Evolutionary conservation across 2,888 invertebrate species (phyloP), one percentile per base, ranked within the genome.

Genomic region (Capitulum mitella): DNA sequence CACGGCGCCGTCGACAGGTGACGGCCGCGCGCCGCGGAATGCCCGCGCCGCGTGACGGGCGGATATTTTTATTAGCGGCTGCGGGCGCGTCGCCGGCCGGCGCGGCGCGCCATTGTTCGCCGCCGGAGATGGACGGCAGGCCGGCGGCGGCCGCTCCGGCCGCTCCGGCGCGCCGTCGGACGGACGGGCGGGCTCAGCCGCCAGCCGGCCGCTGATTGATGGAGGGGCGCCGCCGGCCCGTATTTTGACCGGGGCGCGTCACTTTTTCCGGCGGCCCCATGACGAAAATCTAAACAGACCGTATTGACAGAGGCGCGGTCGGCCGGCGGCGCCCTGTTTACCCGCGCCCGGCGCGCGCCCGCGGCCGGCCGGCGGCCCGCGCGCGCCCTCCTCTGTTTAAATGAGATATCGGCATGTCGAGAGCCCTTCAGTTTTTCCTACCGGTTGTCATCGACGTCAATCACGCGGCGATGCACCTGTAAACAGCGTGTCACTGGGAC

Each of bases 331-430:
- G 34, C 16, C 34, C 64, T 70, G 70, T 70, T 70, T 70, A 51
- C 51, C 22, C 51, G 19, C 10, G 3, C 51, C 0, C 29, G 5
- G 29, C 10, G 29, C 58, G 22, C 29, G n/a, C 6, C 58, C 29
- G 22, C n/a, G 58, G 29, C 58, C 1, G n/a, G 70, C 70, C 34
- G 34, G 22, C 58, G n/a, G 58, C 58, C n/a, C 40, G 40, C 70
- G 40, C 29, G 26, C 70, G 10, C 70, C 70, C n/a, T 58, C 58
- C 58, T 40, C 70, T 70, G 70, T 70, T 70, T 70, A 70, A 70
- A 70, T 70, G 70, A 70, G 70, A 70, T 70, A 70, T 70, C 70
- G 70, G 70, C 40, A 70, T 70, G 70, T 70, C 40, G 70, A 70
- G 70, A 40, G 70, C 37, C 40, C 40, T 40, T 19, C 37, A 2